phyloP scores from a whole-genome alignment of 2,113 vertebrate species.

The Otocyon megalotis region DNA sequence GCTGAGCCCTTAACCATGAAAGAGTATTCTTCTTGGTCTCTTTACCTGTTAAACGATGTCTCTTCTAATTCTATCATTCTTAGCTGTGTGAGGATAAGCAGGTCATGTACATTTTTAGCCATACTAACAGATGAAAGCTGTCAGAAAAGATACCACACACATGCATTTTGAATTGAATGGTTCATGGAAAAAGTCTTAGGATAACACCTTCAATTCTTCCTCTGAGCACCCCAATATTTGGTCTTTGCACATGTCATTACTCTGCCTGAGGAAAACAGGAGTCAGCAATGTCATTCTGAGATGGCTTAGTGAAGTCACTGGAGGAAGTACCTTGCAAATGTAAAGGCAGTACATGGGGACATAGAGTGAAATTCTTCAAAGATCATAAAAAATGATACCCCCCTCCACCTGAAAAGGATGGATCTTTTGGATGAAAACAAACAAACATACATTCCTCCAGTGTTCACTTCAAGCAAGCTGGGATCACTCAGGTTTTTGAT shows the following conservation, averaged over 20 bases:
- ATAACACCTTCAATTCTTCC: slow-evolving; percentile 3
- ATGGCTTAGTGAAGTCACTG: background rate
- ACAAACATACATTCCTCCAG: background rate
- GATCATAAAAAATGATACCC: background rate
- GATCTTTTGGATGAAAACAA: slow-evolving; percentile 1
- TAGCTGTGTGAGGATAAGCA: background rate
- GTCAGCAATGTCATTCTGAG: background rate
- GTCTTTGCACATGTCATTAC: background rate
- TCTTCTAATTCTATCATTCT: background rate
- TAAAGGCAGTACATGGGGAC: background rate
- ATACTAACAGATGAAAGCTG: background rate
- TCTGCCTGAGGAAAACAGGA: slow-evolving; percentile 7
- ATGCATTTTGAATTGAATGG: background rate
- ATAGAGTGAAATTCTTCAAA: background rate
- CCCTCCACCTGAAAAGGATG: background rate
- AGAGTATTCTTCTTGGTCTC: background rate
- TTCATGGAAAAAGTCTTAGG: background rate
- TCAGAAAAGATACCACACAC: background rate
- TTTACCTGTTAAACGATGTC: slow-evolving; percentile 21
- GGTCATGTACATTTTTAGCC: background rate
- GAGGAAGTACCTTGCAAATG: background rate
- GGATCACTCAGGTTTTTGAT: background rate
- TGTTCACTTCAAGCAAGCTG: background rate
- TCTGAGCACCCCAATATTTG: background rate
- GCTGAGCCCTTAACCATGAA: background rate